A percentile compares a stretch with the other conserved stretches of the same genome.
Conservation (phyloP, 2,888 invertebrate genomes). For the Nomada hirtipes region DNA sequence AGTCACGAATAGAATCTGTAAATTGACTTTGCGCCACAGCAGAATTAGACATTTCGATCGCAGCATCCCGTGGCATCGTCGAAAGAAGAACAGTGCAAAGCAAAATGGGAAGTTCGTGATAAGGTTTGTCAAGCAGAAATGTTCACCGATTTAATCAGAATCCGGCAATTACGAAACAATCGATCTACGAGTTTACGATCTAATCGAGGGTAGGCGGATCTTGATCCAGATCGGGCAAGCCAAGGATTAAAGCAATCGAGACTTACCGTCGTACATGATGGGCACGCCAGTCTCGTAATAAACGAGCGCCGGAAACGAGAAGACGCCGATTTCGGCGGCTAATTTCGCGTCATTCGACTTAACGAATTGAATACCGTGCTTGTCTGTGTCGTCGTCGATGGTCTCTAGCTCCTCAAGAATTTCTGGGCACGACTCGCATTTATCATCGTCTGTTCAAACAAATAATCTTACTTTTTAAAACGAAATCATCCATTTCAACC, state of each 20-base stretch:
- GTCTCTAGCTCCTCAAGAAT: constrained; percentile 95
- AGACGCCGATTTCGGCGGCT: constrained; percentile 96
- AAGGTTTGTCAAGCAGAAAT: constrained; percentile 27
- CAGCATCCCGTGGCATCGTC: not conserved
- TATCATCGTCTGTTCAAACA: constrained; percentile 89
- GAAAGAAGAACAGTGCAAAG: constrained; percentile 44
- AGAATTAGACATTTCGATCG: not conserved
- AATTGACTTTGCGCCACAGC: constrained; percentile 3
- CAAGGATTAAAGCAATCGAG: constrained; percentile 57
- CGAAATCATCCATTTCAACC: not conserved
- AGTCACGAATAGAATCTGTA: not conserved
- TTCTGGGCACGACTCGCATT: constrained; percentile 93
- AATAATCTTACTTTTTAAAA: constrained; percentile 6
- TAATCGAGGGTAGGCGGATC: constrained; percentile 25
- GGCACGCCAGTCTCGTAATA: constrained; percentile 97
- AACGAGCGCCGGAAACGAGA: constrained; percentile 95
- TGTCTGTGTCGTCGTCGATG: constrained; percentile 96
- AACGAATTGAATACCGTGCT: constrained; percentile 96
- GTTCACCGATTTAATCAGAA: constrained; percentile 14
- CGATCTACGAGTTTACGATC: not conserved
- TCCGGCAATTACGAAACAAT: not conserved
- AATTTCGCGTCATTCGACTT: constrained; percentile 95
- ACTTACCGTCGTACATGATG: constrained; percentile 97
- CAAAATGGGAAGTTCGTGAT: not conserved
- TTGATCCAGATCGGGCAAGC: constrained; percentile 47